A percentile compares a stretch with the other conserved stretches of the same genome.
Evolutionary conservation across 2,113 vertebrate species (phyloP).

Genomic region (Myrmophylax atrothorax): DNA sequence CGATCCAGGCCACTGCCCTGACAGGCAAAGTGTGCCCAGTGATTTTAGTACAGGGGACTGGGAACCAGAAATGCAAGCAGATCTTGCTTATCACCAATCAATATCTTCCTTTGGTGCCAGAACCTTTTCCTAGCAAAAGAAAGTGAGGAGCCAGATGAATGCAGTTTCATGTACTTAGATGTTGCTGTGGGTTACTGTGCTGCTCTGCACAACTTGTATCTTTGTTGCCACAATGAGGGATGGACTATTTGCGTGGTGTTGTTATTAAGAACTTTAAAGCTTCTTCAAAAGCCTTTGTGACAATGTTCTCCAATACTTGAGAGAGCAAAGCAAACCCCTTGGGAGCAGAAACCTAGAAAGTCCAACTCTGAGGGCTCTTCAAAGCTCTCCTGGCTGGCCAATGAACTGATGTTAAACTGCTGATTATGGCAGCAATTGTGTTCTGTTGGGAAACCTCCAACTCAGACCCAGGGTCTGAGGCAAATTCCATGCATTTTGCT

Average conservation of each 20-base stretch:
- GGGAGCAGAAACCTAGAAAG: background rate
- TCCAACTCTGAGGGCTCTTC: accelerated
- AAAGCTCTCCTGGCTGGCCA: background rate
- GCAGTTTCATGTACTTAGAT: background rate
- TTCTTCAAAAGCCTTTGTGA: background rate
- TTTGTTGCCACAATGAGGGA: background rate
- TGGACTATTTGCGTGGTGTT: background rate
- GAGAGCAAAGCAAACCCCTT: background rate
- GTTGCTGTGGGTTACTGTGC: background rate
- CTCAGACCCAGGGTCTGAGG: background rate
- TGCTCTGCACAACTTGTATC: background rate
- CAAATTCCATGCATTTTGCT: background rate
- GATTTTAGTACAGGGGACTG: background rate
- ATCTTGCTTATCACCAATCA: background rate
- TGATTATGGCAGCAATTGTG: accelerated
- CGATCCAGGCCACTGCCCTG: background rate
- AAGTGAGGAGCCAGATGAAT: background rate
- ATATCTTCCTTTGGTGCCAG: background rate
- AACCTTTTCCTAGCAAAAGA: background rate
- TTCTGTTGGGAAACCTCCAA: background rate
- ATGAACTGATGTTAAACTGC: background rate
- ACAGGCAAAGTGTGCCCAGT: background rate
- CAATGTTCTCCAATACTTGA: background rate
- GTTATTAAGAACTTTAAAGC: background rate
- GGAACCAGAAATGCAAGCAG: background rate